Evolutionary conservation across 1,140 invertebrate species (phyloP).

Genomic region (Lepidostoma basale): DNA sequence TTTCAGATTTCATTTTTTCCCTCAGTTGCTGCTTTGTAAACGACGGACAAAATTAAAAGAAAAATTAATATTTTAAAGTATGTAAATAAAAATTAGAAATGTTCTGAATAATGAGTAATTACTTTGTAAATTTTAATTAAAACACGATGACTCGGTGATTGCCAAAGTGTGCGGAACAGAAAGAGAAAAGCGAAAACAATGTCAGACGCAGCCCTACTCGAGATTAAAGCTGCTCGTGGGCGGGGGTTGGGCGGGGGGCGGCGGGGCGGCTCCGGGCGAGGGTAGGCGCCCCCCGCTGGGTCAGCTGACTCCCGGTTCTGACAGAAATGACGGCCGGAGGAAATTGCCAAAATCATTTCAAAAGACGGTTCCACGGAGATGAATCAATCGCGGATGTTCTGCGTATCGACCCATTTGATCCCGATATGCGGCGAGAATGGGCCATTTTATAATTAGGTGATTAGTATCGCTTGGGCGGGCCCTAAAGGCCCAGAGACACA

Average conservation of each 20-base stretch:
- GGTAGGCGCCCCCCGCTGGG: constrained; percentile 3
- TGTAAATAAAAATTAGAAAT: neutral
- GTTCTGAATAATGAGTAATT: constrained; percentile 21
- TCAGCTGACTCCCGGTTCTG: constrained; percentile 19
- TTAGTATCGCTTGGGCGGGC: neutral
- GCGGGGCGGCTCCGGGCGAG: neutral
- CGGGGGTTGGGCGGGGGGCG: neutral
- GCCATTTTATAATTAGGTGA: constrained; percentile 17
- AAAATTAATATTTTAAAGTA: constrained; percentile 19
- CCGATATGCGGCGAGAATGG: constrained; percentile 1
- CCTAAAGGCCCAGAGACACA: neutral
- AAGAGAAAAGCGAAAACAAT: constrained; percentile 25
- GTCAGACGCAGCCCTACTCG: constrained; percentile 22
- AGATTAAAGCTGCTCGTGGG: constrained; percentile 12
- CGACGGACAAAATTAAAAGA: no score
- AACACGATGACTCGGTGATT: constrained; percentile 22
- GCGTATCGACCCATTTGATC: constrained; percentile 13
- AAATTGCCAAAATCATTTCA: constrained; percentile 40
- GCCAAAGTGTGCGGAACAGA: constrained; percentile 18
- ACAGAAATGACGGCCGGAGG: constrained; percentile 28
- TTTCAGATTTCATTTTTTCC: no score
- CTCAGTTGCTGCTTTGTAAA: no score
- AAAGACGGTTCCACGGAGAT: constrained; percentile 22
- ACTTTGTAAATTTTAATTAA: constrained; percentile 22
- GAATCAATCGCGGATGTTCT: constrained; percentile 11